Evolutionary conservation across 2,888 invertebrate genomes (phyloP), one percentile per base, ranked within the genome.

Genomic region (Temnothorax rugatulus): DNA sequence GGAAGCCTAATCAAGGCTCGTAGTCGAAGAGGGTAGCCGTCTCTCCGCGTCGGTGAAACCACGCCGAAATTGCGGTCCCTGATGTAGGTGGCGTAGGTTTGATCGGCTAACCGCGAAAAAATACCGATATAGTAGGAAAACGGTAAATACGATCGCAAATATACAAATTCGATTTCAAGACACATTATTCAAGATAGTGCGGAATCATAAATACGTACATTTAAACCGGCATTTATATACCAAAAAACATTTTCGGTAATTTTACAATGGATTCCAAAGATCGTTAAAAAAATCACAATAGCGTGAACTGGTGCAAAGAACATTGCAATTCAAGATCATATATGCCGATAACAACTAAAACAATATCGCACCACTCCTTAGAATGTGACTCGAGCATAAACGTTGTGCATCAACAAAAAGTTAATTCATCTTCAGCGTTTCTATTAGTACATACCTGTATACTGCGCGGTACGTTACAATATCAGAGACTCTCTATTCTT

Each of bases 1-100:
- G 95, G 95, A 95, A 95, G 95, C 95, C 95, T 95, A 95, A 95
- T 95, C 95, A 95, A 95, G 95, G 95, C 92, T 93, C 91, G 93
- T 91, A 93, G 92, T 92, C 92, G 93, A 92, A 92, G 89, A 90
- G 92, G 91, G 88, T 87, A 87, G 90, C 90, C 90, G 91, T 92
- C 91, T 91, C 90, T 91, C 87, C 91, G 90, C 92, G 91, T 91
- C 90, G 90, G 89, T 89, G 91, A 90, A 90, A 91, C 91, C 91
- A 91, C 87, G 86, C 90, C 91, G 89, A 88, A 88, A 90, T 90
- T 89, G 89, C 88, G 88, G 91, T 91, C 87, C 87, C 86, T 87
- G 85, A 86, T 88, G 84, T 90, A 91, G 91, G 90, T 91, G 89
- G 87, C 88, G 87, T 81, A 69, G 76, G 75, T 81, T 84, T 81